Evolutionary conservation across 92 coral and sea anemone species (phyloP), one percentile per base, ranked within the genome.

Genomic region (Epizoanthus scotinus): DNA sequence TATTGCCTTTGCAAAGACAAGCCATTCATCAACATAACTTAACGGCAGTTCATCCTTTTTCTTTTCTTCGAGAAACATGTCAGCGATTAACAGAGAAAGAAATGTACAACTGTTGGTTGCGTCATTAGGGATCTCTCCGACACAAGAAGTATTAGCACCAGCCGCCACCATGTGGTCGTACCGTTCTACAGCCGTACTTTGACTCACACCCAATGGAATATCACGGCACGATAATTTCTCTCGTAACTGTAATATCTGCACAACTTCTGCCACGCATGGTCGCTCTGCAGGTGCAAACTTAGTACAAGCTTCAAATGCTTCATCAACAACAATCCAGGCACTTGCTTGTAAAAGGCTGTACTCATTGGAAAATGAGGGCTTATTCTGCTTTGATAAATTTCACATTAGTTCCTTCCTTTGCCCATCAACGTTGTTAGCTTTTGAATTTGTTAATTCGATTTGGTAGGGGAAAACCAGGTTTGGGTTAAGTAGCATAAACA

Each of bases 41-140:
- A 4, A 1, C 2, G 36, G 4, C 36, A 31, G 1, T 31, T 63
- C 68, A 21, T 24, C 68, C 24, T 18, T 34, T 34, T 1, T 63
- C 29, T 63, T 68, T 25, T 12, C 71, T 36, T 79, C 49, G 47
- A 79, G 57, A 54, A 79, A 65, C 73, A 38, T 64, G 63, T 63
- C 72, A 62, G 83, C 73, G 42, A 79, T 65, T n/a, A 67, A 22
- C 57, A 63, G 27, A 65, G 62, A 71, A 34, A 79, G 85, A 67
- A 82, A 70, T 50, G 85, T 78, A 47, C 85, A 69, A 78, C 85
- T 82, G 56, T 69, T 82, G 21, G 78, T 82, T 36, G 85, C 78
- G n/a, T 82, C 85, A 26, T 82, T 52, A 1, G 85, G 68, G 20
- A 82, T 82, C 28, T 82, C 38, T 55, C 36, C 36, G 4, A 29